Conservation (phyloP, 2,888 invertebrate genomes). For the Sisyra terminalis region DNA sequence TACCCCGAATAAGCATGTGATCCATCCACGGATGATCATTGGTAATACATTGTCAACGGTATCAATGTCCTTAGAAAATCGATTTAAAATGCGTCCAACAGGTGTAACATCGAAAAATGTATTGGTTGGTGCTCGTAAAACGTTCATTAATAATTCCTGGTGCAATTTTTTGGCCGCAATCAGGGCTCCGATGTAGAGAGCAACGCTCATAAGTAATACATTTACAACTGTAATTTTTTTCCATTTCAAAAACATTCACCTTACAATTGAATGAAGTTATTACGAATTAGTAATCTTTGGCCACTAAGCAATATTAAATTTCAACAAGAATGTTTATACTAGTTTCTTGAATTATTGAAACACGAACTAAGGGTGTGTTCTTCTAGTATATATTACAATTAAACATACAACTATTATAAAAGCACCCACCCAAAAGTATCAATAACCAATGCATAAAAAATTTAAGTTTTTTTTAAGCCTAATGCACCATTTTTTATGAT, state of each 20-base stretch:
- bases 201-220: slow-evolving; percentile 47
- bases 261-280: too few relatives aligned
- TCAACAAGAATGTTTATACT: too few relatives aligned
- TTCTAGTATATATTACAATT: too few relatives aligned
- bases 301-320: too few relatives aligned
- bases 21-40: slow-evolving; percentile 54
- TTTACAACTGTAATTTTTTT: slow-evolving; percentile 36
- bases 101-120: slow-evolving; percentile 71
- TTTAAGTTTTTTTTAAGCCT: too few relatives aligned
- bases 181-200: slow-evolving; percentile 49
- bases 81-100: slow-evolving; percentile 59
- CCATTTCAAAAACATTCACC: slow-evolving; percentile 2
- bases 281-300: too few relatives aligned
- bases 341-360: too few relatives aligned
- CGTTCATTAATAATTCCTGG: slow-evolving; percentile 41
- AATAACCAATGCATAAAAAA: too few relatives aligned
- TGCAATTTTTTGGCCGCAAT: slow-evolving; percentile 45
- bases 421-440: too few relatives aligned
- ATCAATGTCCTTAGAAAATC: slow-evolving; percentile 61
- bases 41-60: slow-evolving; percentile 54
- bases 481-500: too few relatives aligned
- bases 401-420: too few relatives aligned
- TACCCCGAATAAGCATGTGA: slow-evolving; percentile 47
- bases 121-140: slow-evolving; percentile 48
- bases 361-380: too few relatives aligned